A percentile compares a stretch with the other conserved stretches of the same genome.
Conservation (phyloP, 2,888 invertebrate genomes). For the Trichopoda pennipes region DNA sequence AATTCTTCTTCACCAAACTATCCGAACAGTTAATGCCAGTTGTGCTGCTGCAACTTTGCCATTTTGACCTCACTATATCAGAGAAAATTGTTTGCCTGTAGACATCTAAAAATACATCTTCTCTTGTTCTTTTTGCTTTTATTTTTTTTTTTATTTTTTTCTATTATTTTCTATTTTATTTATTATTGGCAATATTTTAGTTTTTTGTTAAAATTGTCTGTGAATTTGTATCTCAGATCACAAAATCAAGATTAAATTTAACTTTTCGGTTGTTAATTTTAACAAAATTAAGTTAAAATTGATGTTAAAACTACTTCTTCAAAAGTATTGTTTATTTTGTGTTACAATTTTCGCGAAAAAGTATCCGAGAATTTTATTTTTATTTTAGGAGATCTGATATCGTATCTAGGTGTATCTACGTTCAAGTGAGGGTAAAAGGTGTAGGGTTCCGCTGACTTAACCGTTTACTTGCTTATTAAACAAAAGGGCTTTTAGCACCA, state of each 20-base stretch:
- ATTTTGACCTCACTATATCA: conserved; percentile 70
- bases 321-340: no score
- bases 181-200: conserved; percentile 32
- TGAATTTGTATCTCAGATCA: conserved; percentile 55
- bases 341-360: no score
- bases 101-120: conserved; percentile 65
- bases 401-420: no score
- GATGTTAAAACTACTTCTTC: neutral
- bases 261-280: conserved; percentile 49
- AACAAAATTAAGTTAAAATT: conserved; percentile 20
- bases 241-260: conserved; percentile 57
- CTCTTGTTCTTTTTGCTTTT: conserved; percentile 11
- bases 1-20: conserved; percentile 34
- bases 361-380: no score
- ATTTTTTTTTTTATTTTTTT: neutral
- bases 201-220: conserved; percentile 39
- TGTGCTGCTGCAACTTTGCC: conserved; percentile 69
- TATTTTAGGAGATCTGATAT: no score
- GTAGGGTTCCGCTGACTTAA: no score
- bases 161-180: conserved; percentile 16
- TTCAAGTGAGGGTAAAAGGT: no score
- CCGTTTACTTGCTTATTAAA: no score
- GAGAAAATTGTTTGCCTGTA: conserved; percentile 63
- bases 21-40: conserved; percentile 60
- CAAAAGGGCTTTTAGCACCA: no score